These are phyloP conservation scores for Discoglossus pictus DNA, from an alignment of 2,797 vertebrate genomes.

Conservation along the genomic window DNA sequence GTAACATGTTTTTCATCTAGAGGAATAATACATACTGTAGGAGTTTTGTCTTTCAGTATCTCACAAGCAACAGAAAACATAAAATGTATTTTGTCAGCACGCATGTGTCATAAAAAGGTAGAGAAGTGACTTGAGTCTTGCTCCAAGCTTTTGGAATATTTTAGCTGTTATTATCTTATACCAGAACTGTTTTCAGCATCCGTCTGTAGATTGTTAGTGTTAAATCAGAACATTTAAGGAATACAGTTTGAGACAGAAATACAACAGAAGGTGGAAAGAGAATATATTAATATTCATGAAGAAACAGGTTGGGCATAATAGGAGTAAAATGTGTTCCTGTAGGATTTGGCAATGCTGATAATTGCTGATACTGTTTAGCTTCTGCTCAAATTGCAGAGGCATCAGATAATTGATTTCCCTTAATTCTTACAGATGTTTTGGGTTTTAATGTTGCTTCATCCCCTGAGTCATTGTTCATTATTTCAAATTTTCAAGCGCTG, in stretches of 20 bases:
- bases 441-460: slow-evolving; percentile 24
- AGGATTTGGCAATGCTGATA: slow-evolving; percentile 28
- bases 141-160: background rate
- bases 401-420: slow-evolving; percentile 28
- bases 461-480: slow-evolving; percentile 19
- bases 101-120: background rate
- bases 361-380: slow-evolving; percentile 26
- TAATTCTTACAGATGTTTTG: slow-evolving; percentile 46
- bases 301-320: slow-evolving; percentile 14
- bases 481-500: slow-evolving; percentile 5
- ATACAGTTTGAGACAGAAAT: background rate
- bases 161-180: background rate
- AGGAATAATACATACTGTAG: slow-evolving; percentile 6
- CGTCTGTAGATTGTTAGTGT: background rate
- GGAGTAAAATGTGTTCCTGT: slow-evolving; percentile 6
- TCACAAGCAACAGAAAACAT: slow-evolving; percentile 2
- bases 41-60: slow-evolving; percentile 10
- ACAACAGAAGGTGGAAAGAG: slow-evolving; percentile 13
- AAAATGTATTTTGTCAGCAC: background rate
- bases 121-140: background rate
- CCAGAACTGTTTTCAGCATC: background rate
- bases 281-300: slow-evolving; percentile 32
- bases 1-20: slow-evolving; percentile 6
- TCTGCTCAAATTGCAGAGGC: slow-evolving; percentile 13
- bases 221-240: background rate